These are phyloP conservation scores for Orbicella faveolata DNA, from an alignment of 64 coral and sea anemone genomes.

Conservation along the genomic window DNA sequence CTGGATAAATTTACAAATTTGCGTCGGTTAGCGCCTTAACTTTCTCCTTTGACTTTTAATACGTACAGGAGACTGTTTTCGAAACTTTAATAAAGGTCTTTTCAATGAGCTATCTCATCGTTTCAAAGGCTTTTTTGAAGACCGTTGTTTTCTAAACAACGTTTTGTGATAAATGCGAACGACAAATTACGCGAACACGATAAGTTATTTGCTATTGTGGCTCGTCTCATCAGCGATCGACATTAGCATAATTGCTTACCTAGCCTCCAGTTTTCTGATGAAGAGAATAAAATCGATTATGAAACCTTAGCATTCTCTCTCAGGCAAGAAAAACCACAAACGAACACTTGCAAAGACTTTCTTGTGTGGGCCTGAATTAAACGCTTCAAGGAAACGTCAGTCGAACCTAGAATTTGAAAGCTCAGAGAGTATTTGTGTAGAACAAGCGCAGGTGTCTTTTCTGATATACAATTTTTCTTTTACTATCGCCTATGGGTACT, in stretches of 20 bases:
- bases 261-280: background rate
- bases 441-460: constrained; percentile 7
- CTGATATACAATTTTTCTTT: background rate
- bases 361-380: background rate
- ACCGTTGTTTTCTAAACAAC: constrained; percentile 38
- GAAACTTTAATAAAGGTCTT: constrained; percentile 21
- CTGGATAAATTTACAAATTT: constrained; percentile 32
- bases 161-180: constrained; percentile 47
- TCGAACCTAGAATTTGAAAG: background rate
- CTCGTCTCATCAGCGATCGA: background rate
- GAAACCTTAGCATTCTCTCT: background rate
- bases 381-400: background rate
- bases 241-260: constrained; percentile 40
- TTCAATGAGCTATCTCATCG: constrained; percentile 53
- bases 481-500: background rate
- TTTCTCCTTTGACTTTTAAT: background rate
- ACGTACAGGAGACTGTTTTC: background rate
- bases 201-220: constrained; percentile 51
- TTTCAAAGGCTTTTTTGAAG: constrained; percentile 31
- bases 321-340: background rate
- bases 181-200: constrained; percentile 39
- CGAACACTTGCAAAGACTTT: background rate
- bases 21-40: background rate
- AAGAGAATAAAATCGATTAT: background rate
- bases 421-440: background rate